Conservation (phyloP, 2,113 vertebrate species). For the Muntiacus reevesi region DNA sequence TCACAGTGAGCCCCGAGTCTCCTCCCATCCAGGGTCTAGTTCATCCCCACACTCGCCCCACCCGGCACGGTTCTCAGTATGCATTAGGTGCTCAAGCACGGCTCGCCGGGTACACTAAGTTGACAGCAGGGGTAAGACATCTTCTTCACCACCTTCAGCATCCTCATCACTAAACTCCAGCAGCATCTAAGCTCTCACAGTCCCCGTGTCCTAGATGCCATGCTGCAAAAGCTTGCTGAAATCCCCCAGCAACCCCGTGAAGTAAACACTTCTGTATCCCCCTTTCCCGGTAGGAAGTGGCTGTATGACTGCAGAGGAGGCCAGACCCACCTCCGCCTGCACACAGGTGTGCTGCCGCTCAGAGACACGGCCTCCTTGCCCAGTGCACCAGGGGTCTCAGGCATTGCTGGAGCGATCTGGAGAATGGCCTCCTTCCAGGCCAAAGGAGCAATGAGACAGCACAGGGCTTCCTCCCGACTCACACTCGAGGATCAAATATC, state of each 20-base stretch:
- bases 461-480: background rate
- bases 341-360: background rate
- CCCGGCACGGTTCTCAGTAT: fast-evolving
- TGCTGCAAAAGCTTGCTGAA: background rate
- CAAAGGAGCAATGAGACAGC: background rate
- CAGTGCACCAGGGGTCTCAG: background rate
- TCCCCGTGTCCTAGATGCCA: fast-evolving
- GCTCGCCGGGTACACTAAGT: fast-evolving
- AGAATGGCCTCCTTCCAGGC: background rate
- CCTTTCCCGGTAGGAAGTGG: background rate
- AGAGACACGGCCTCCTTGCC: background rate
- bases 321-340: background rate
- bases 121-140: background rate
- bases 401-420: no score
- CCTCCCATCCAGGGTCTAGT: background rate
- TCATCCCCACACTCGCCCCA: background rate
- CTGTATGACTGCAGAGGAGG: background rate
- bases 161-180: background rate
- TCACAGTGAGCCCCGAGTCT: background rate
- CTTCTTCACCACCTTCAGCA: background rate
- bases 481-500: background rate
- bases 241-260: background rate
- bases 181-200: no score
- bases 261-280: background rate
- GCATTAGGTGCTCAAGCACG: background rate